Base-by-base conservation (phyloP, 2,888 invertebrate genomes). In the Coelinius sp. region DNA sequence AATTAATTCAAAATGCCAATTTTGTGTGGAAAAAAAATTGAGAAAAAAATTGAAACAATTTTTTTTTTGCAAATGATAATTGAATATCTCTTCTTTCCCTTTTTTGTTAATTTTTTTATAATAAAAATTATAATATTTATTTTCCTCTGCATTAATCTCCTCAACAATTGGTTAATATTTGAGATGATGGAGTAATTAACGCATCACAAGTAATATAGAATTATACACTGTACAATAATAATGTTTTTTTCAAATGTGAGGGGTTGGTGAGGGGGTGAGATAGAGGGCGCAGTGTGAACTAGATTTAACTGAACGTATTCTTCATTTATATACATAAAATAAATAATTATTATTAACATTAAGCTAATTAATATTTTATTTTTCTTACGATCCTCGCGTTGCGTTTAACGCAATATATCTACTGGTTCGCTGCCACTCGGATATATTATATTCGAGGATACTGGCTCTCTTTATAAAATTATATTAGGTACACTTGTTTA, bases 211-310 rank as follows among this genome's bases (percentile, higher is more conserved):
- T 79, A 83, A 84, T 87, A 88, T 86, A 87, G n/a, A n/a, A 81
- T 87, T 88, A n/a, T n/a, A 87, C 87, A 88, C 86, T 87, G 87
- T 88, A 88, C 87, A 88, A 83, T 84, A 84, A 83, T 84, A 69
- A 62, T 67, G 17, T 62, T 66, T 17, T 25, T 25, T 56, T n/a
- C n/a, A 8, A n/a, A 20, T 8, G 20, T 7, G 22, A 41, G 25
- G 31, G 10, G 20, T 17, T 14, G 31, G 20, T 17, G 10, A 8
- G 31, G 41, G 10, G 20, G 20, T 7, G 22, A 41, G 41, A 41
- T 22, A 38, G 14, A 35, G 41, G 41, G 17, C 41, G 24, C 22
- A 63, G 62, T 67, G 68, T 74, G 59, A 75, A 71, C 73, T 75
- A 68, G 46, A 75, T 78, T 79, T 73, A 79, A 78, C 80, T 80